Base-by-base conservation (phyloP, 2,113 vertebrate species). In the Vidua chalybeata region DNA sequence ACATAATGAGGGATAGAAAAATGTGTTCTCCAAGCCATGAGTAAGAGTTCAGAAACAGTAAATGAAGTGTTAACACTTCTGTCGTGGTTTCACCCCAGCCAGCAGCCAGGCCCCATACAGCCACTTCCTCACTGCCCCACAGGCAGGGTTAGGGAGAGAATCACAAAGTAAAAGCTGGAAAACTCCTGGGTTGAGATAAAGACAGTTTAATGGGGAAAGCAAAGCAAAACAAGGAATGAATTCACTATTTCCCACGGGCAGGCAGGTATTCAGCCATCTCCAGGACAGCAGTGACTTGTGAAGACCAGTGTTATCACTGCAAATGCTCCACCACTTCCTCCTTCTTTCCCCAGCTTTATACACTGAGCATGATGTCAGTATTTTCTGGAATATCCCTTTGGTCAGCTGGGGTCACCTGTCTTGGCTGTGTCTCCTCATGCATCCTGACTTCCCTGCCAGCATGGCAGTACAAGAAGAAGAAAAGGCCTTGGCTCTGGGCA, bases 371-470 rank as follows among this genome's bases (percentile, higher is more conserved):
- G 28, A 28, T 74, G 23, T 33, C 23, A 28, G 7, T 19, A 37
- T 15, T 18, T 11, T 41, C 28, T 18, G 21, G 41, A 84, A 39
- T 20, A 39, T 48, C 43, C 51, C 15, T 56, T 75, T 56, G 28
- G 23, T 64, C 49, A 74, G 11, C n/a, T 64, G 55, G 35, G 30
- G 43, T 66, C 35, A 41, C 35, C 41, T 49, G 10, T 56, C 43
- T 51, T 85, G 51, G 19, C 24, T 41, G 19, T 66, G 30, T 56
- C 23, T n/a, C 43, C 71, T 66, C 9, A 8, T 39, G 11, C 27
- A 28, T 6, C 27, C 27, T 0, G 0, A 9, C 7, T 55, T 55
- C 23, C 14, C 39, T 2, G 0, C 23, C 51, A 41, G 23, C 11
- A 5, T 3, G 23, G 27, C 58, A 46, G 28, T 28, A 39, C 28